Evolutionary conservation across 2,797 vertebrate genomes (phyloP), one percentile per base, ranked within the genome.

Genomic region (Myotis planiceps): DNA sequence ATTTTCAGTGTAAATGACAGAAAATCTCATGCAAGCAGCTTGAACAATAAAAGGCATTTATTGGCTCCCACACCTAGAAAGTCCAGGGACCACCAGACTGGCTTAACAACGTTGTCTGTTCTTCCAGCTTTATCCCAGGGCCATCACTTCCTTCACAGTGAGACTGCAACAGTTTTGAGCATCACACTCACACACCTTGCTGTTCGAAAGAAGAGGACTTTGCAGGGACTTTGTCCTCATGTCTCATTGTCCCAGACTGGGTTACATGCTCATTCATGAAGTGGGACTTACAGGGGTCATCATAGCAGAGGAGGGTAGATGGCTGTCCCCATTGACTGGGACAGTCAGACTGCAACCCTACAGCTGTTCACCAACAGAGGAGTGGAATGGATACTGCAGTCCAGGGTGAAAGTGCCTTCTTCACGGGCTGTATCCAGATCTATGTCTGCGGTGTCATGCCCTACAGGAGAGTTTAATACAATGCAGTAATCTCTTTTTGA

Each of bases 201-300:
- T 7, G 1, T 69, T 14, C 37, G 78, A 42, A 72, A 45, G 4
- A 1, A 45, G 6, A 45, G 9, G 13, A 29, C 37, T 55, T 39
- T 58, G 2, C 25, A 18, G 29, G 42, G 19, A 1, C 7, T 19
- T 4, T 19, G 37, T 1, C 3, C 27, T 34, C 34, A 6, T 1
- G 6, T 74, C 12, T 25, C 42, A 68, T 12, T 76, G 55, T 34
- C 32, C 5, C 72, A 71, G 37, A n/a, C 2, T 45, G 18, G 14
- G 23, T 25, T 23, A 10, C 1, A 9, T 47, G 63, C 37, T 47
- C n/a, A 1, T 34, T 72, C 23, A 69, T 65, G 16, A 89, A 75
- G 37, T 16, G 82, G n/a, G 3, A 16, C 39, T 66, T 51, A 53
- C 0, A 39, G 6, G 27, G 23, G 2, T 68, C 55, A 42, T 12